Evolutionary conservation across 2,888 invertebrate genomes (phyloP), one percentile per base, ranked within the genome.

Genomic region (Lepidonotus clava): DNA sequence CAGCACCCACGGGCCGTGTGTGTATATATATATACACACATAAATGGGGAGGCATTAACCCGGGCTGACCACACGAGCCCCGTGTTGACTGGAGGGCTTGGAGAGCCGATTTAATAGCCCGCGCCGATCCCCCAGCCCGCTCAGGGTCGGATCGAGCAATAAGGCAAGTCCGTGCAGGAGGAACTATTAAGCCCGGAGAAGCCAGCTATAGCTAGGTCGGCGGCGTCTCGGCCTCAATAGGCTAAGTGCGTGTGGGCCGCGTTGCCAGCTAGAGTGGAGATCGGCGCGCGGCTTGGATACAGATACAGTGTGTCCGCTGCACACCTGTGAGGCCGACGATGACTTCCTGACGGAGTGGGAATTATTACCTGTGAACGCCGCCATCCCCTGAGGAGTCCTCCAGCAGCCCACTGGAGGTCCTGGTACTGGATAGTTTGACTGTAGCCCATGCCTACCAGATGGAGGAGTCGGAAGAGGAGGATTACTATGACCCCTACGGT

Each of bases 401-500:
- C 11, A 34, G 8, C 1, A 34, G 71, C 8, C 36, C 8, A 1
- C 38, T 11, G 36, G 38, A 5, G 34, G n/a, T 71, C 8, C 67
- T 8, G 5, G 66, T 24, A 46, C 8, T 46, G 66, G 6, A 53
- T 53, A 24, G 11, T 1, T 53, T n/a, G 61, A 4, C 4, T 61
- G 5, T 28, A 28, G 61, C 28, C 11, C 4, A 28, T 61, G 28
- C 61, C 28, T 61, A n/a, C 61, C 5, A 61, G n/a, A 61, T 61
- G 71, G 36, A 66, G 66, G 32, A 71, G 21, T 71, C 71, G 34
- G 80, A 80, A 41, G 46, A 41, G 28, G 80, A 80, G 80, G 80
- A 80, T 46, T 41, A 80, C 34, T 80, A 80, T 46, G 80, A 80
- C 51, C 80, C 80, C 18, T 80, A 46, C 32, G 80, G 80, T 80